Conservation (phyloP, 2,888 invertebrate species). For the Drosophila nigritarsus region DNA sequence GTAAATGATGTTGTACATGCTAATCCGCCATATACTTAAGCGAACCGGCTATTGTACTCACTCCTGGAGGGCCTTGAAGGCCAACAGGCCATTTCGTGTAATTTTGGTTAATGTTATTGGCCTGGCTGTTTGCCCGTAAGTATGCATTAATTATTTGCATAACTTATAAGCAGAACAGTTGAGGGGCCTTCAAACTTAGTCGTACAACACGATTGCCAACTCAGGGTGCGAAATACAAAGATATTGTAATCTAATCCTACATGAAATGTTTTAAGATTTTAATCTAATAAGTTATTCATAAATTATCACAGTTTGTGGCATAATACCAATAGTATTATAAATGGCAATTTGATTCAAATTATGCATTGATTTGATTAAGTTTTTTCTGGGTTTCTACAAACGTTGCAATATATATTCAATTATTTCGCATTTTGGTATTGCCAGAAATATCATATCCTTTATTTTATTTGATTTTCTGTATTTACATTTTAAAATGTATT, state of each 20-base stretch:
- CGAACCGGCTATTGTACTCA: constrained; percentile 6
- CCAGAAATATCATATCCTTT: neutral
- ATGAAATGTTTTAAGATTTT: neutral
- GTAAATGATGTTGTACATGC: constrained; percentile 47
- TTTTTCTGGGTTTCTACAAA: neutral
- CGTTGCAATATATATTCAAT: neutral
- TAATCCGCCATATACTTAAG: constrained; percentile 33
- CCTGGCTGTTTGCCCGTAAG: constrained; percentile 29
- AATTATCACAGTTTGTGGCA: neutral
- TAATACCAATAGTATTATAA: neutral
- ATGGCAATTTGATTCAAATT: neutral
- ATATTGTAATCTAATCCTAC: constrained; percentile 1
- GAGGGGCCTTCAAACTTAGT: neutral
- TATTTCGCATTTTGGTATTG: neutral
- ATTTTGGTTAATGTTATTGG: constrained; percentile 63
- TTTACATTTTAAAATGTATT: neutral
- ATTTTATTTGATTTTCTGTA: neutral
- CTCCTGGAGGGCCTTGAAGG: constrained; percentile 5
- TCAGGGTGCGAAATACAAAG: neutral
- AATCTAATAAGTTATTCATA: neutral
- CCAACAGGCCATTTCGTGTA: constrained; percentile 53
- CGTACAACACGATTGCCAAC: neutral
- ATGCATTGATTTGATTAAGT: neutral
- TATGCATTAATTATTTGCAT: constrained; percentile 75
- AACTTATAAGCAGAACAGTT: constrained; percentile 46